Percentiles rank a stretch among this genome's conserved stretches.
These are phyloP conservation scores for Oceanites oceanicus DNA, from an alignment of 2,113 vertebrate genomes.

Conservation along the genomic window DNA sequence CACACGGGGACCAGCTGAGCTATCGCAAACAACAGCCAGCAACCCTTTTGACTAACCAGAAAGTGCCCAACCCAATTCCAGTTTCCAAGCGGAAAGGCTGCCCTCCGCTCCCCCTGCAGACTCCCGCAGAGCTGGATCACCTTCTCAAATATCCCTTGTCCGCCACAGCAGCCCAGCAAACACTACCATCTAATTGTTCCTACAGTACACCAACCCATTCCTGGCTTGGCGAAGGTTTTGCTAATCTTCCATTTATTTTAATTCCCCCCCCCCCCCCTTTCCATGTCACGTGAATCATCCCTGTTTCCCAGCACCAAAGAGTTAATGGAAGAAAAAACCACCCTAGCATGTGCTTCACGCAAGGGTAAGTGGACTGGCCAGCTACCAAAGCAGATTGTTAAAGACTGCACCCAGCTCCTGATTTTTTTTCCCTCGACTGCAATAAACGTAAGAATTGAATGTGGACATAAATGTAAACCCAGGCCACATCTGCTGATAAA, in stretches of 20 bases:
- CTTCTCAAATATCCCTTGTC: not conserved
- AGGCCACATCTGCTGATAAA: constrained; percentile 52
- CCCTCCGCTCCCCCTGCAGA: not conserved
- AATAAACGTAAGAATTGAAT: not conserved
- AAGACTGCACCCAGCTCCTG: not conserved
- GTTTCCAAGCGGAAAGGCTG: not conserved
- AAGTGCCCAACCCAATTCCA: not conserved
- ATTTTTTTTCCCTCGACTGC: not conserved
- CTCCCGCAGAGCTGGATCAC: not conserved
- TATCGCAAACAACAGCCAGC: not conserved
- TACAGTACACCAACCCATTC: not conserved
- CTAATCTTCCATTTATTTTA: not conserved
- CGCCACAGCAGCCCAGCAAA: not conserved
- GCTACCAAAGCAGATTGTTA: constrained; percentile 47
- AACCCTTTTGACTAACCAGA: not conserved
- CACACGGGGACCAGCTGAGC: constrained; percentile 25
- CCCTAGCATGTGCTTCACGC: not conserved
- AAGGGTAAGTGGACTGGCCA: constrained; percentile 13
- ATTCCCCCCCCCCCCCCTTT: accelerated
- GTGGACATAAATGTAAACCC: constrained; percentile 33
- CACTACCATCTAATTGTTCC: not conserved
- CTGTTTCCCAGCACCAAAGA: not conserved
- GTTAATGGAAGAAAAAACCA: constrained; percentile 33
- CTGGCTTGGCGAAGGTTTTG: not conserved
- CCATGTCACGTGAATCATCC: not conserved